A percentile compares a stretch with the other conserved stretches of the same genome.
Evolutionary conservation across 1,140 invertebrate species (phyloP).

Genomic region (Drosophila littoralis): DNA sequence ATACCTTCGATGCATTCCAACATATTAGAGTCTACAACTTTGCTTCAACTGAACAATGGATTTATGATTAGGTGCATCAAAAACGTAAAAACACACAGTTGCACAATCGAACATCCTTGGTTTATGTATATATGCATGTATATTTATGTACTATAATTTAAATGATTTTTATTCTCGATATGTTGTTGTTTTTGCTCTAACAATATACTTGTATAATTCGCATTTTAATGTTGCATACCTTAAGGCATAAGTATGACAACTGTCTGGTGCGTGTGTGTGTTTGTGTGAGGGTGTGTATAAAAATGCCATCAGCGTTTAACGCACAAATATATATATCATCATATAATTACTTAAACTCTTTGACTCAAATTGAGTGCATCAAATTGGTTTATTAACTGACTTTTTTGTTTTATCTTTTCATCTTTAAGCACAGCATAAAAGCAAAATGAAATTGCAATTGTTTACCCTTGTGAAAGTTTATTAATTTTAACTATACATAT

Average conservation of each 20-base stretch:
- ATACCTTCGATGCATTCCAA: neutral
- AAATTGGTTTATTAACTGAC: conserved; percentile 13
- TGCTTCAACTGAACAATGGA: neutral
- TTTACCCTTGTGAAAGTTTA: conserved; percentile 49
- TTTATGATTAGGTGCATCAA: neutral
- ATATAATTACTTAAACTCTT: conserved; percentile 26
- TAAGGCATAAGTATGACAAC: conserved; percentile 58
- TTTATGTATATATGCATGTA: conserved; percentile 1
- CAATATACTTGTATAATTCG: conserved; percentile 30
- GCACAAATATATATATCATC: conserved; percentile 60
- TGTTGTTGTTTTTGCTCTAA: conserved; percentile 52
- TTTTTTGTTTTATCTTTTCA: conserved; percentile 18
- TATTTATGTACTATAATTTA: conserved; percentile 28
- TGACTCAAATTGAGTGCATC: conserved; percentile 16
- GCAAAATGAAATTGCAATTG: conserved; percentile 62
- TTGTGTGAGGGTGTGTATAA: conserved; percentile 32
- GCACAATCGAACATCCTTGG: neutral
- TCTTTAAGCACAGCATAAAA: conserved; percentile 64
- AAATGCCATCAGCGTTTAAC: conserved; percentile 62
- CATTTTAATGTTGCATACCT: conserved; percentile 61
- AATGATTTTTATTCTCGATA: conserved; percentile 69
- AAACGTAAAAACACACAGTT: conserved; percentile 6
- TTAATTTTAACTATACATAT: conserved; percentile 47
- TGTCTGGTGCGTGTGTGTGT: conserved; percentile 5
- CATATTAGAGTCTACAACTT: neutral